phyloP scores from a whole-genome alignment of 2,888 invertebrate genomes.

The Marronus borbonicus region DNA sequence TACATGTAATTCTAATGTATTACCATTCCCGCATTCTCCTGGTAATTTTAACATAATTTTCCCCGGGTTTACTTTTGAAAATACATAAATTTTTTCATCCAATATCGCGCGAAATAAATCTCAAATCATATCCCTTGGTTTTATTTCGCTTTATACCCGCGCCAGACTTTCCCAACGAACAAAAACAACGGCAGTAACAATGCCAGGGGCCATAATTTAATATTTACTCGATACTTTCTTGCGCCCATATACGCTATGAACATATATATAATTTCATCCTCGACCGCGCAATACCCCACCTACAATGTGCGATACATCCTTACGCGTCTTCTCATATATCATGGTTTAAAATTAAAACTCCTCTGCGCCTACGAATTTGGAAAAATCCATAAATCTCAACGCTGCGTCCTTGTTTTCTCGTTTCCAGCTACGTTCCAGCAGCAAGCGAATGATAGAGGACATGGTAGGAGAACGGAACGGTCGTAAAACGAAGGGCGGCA shows the following conservation, averaged over 20 bases:
- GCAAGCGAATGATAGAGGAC: background rate
- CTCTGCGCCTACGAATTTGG: background rate
- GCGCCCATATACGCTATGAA: background rate
- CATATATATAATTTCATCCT: background rate
- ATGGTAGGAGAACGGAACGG: background rate
- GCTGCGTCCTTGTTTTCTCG: background rate
- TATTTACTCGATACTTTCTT: slow-evolving; percentile 13
- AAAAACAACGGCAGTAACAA: background rate
- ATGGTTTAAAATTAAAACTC: slow-evolving; percentile 9
- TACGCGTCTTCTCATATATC: background rate
- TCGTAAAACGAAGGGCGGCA: background rate
- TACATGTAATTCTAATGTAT: background rate
- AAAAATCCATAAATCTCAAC: slow-evolving; percentile 7
- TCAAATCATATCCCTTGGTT: background rate
- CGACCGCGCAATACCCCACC: background rate
- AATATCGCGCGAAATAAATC: background rate
- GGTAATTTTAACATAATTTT: background rate
- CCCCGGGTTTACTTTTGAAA: background rate
- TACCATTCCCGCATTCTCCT: background rate
- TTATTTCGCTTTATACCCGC: background rate
- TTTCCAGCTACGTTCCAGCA: background rate
- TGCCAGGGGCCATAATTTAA: background rate
- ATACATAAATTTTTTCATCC: background rate
- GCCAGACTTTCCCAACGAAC: background rate
- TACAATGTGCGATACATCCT: background rate